These are phyloP conservation scores for rabbit (Oryctolagus cuniculus) DNA, from an alignment of 2,113 vertebrate species.

Conservation along the genomic window DNA sequence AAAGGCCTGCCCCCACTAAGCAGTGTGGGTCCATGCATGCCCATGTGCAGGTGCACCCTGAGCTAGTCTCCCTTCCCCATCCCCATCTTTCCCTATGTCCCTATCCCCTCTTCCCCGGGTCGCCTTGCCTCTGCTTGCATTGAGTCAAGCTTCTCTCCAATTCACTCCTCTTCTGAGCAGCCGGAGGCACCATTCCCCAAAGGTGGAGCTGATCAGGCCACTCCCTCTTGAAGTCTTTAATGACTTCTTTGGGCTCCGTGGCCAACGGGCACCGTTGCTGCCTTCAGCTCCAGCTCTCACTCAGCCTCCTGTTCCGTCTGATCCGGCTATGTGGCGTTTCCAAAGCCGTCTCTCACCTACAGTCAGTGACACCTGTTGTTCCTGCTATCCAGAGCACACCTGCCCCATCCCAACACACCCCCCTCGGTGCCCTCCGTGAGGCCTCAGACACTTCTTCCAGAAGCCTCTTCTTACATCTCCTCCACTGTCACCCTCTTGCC, in stretches of 20 bases:
- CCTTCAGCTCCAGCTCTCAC: neutral
- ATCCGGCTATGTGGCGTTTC: neutral
- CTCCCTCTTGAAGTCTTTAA: neutral
- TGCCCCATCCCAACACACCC: neutral
- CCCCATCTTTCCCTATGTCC: neutral
- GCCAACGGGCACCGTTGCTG: neutral
- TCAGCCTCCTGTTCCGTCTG: neutral
- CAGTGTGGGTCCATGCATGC: fast-evolving
- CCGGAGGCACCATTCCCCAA: neutral
- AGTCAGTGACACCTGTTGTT: neutral
- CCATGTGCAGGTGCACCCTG: fast-evolving
- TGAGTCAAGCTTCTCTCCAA: neutral
- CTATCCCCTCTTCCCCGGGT: neutral
- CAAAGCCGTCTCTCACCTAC: neutral
- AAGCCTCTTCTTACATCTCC: neutral
- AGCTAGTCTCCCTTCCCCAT: neutral
- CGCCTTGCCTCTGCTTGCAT: neutral
- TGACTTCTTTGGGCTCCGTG: neutral
- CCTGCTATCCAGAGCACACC: neutral
- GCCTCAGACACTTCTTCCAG: neutral
- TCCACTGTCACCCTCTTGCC: neutral
- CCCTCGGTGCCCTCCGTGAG: neutral
- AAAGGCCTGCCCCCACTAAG: neutral
- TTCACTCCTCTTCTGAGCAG: neutral
- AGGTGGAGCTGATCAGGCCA: neutral